phyloP scores from a whole-genome alignment of 2,113 vertebrate species.

The Xiphias gladius region DNA sequence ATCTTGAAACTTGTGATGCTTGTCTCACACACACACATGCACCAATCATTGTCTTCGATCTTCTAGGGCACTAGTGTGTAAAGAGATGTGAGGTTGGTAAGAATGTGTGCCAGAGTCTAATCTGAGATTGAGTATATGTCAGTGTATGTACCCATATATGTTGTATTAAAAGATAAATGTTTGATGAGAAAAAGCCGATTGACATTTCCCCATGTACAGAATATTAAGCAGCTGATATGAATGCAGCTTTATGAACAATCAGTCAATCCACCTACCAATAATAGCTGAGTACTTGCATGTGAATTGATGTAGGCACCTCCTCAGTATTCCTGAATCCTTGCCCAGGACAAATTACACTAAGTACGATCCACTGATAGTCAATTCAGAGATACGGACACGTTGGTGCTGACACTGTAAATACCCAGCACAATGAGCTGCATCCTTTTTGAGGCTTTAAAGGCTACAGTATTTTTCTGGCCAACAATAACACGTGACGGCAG shows the following conservation, averaged over 20 bases:
- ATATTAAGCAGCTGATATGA: constrained; percentile 22
- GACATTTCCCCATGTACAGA: background rate
- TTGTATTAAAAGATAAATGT: background rate
- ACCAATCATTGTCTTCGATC: constrained; percentile 6
- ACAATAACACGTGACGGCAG: background rate
- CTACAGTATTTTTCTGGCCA: background rate
- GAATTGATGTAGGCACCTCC: constrained; percentile 54
- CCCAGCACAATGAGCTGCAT: background rate
- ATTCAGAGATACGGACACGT: constrained; percentile 35
- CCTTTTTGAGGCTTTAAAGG: background rate
- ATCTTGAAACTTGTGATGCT: constrained; percentile 57
- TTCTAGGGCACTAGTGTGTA: constrained; percentile 9
- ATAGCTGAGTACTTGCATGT: constrained; percentile 52
- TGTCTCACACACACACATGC: constrained; percentile 20
- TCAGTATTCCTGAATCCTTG: constrained; percentile 54
- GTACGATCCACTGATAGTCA: constrained; percentile 64
- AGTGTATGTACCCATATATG: background rate
- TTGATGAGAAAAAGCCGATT: background rate
- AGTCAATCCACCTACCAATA: constrained; percentile 44
- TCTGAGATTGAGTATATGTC: background rate
- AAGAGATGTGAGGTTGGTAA: constrained; percentile 11
- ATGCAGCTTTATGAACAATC: constrained; percentile 34
- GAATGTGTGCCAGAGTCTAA: background rate
- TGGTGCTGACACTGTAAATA: constrained; percentile 45
- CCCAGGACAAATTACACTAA: constrained; percentile 57